Evolutionary conservation across 2,797 vertebrate genomes (phyloP).

Genomic region (Sebastes matsubarae): DNA sequence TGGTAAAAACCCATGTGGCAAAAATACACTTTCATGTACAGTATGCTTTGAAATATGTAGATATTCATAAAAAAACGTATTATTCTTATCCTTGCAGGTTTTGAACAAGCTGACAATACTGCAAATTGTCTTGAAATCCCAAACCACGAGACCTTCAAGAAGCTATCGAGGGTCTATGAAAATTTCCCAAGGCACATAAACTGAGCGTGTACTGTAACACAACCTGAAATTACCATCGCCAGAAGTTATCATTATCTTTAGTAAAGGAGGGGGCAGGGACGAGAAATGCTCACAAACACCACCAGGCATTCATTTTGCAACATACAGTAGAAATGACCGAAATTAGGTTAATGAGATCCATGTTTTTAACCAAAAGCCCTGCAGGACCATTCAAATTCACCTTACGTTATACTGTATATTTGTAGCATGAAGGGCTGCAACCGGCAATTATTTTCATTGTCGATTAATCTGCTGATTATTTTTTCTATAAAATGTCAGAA

Average conservation of each 20-base stretch:
- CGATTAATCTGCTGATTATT: background rate
- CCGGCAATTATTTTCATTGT: background rate
- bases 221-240: constrained; percentile 34
- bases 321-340: constrained; percentile 13
- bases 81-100: background rate
- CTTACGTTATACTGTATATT: background rate
- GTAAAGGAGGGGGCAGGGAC: background rate
- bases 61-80: background rate
- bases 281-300: background rate
- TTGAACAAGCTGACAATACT: background rate
- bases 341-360: constrained; percentile 46
- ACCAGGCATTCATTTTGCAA: constrained; percentile 7
- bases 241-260: constrained; percentile 35
- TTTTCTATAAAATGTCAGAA: background rate
- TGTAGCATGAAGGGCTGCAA: background rate
- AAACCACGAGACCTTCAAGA: background rate
- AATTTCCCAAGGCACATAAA: background rate
- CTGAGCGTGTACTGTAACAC: background rate
- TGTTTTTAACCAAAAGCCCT: background rate
- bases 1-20: background rate
- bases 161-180: background rate
- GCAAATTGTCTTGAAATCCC: background rate
- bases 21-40: background rate
- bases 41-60: background rate
- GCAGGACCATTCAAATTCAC: background rate